phyloP scores from a whole-genome alignment of 2,113 vertebrate genomes.

The Falco punctatus region DNA sequence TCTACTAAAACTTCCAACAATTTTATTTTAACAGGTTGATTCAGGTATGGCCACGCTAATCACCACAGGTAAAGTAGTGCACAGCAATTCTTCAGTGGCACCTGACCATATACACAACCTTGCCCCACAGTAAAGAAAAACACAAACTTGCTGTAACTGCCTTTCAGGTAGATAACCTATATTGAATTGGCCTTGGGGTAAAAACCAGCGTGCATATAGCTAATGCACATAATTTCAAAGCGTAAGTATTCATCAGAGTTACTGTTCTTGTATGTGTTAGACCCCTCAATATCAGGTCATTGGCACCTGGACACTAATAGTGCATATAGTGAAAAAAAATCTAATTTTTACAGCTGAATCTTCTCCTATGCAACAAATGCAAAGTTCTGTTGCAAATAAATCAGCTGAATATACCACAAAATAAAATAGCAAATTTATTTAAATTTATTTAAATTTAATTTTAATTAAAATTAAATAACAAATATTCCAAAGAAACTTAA shows the following conservation, averaged over 20 bases:
- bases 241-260: neutral
- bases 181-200: neutral
- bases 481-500: neutral
- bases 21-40: neutral
- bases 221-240: neutral
- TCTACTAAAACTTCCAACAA: neutral
- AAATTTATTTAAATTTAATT: no score
- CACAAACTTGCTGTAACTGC: neutral
- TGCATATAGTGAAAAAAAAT: neutral
- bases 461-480: neutral
- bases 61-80: neutral
- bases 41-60: neutral
- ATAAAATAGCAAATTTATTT: neutral
- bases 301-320: neutral
- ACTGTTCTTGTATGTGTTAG: neutral
- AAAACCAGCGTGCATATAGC: neutral
- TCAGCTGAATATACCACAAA: neutral
- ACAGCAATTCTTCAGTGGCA: neutral
- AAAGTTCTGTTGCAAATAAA: neutral
- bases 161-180: neutral
- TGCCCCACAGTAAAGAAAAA: neutral
- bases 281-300: neutral
- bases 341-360: neutral
- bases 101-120: no score
- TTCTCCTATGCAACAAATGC: neutral